These are phyloP conservation scores for Sepioteuthis lessoniana DNA, from an alignment of 2,888 invertebrate genomes.

Conservation along the genomic window DNA sequence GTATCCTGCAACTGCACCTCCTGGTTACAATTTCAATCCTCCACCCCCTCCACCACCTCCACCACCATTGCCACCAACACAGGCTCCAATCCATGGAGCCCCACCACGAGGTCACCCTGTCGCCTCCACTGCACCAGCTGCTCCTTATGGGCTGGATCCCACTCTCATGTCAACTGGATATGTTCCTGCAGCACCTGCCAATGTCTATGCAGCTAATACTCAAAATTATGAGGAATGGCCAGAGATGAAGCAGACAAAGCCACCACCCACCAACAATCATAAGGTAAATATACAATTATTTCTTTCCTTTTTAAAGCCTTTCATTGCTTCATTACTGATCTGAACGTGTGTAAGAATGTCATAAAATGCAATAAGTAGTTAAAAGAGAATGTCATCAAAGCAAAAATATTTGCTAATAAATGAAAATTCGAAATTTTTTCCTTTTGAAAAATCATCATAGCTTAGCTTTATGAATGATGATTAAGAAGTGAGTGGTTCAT, in stretches of 20 bases:
- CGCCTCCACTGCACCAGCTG: background rate
- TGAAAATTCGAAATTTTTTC: too few relatives aligned
- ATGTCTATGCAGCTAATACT: constrained; percentile 16
- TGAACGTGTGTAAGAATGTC: too few relatives aligned
- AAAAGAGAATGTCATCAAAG: too few relatives aligned
- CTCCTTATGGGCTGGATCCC: constrained; percentile 41
- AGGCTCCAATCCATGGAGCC: constrained; percentile 39
- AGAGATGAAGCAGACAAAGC: constrained; percentile 25
- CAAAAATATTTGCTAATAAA: too few relatives aligned
- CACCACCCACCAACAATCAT: background rate
- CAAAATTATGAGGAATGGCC: constrained; percentile 46
- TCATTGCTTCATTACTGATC: too few relatives aligned
- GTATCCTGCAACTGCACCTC: constrained; percentile 14
- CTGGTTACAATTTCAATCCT: constrained; percentile 38
- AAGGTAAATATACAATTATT: background rate
- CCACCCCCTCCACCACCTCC: constrained; percentile 38
- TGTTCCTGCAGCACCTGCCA: background rate
- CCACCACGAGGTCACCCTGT: background rate
- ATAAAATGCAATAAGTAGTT: too few relatives aligned
- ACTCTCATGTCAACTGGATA: constrained; percentile 15
- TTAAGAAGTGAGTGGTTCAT: too few relatives aligned
- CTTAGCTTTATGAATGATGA: too few relatives aligned
- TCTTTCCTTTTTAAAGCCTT: background rate
- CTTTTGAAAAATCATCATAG: too few relatives aligned
- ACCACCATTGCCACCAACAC: constrained; percentile 39